These are phyloP conservation scores for Scaptomyza polygonia DNA, from an alignment of 2,888 invertebrate genomes.

Conservation along the genomic window DNA sequence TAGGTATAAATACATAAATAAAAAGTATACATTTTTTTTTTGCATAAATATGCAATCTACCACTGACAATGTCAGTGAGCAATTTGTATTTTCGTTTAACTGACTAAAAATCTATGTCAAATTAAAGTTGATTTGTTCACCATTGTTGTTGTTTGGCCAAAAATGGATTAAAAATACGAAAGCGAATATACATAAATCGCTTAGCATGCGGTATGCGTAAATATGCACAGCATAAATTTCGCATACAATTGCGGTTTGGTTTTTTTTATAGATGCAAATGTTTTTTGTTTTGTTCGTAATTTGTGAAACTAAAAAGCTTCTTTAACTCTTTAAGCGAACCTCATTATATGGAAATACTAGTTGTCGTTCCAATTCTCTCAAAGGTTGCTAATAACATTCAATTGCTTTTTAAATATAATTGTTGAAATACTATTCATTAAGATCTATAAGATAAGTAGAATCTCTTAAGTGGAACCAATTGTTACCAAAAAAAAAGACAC, in stretches of 20 bases:
- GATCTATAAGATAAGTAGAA: too few relatives aligned
- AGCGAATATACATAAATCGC: conserved; percentile 33
- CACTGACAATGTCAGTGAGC: conserved; percentile 27
- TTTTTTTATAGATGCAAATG: not conserved
- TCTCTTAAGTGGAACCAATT: not conserved
- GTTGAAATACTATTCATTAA: conserved; percentile 32
- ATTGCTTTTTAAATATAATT: not conserved
- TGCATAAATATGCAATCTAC: conserved; percentile 17
- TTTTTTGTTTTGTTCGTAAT: not conserved
- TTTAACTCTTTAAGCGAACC: not conserved
- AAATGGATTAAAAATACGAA: conserved; percentile 26
- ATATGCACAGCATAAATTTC: conserved; percentile 6
- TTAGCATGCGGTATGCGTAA: conserved; percentile 1
- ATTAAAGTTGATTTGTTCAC: conserved; percentile 33
- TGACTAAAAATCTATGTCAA: conserved; percentile 27
- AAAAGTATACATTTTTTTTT: conserved; percentile 11
- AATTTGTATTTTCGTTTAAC: conserved; percentile 18
- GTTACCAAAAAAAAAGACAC: conserved; percentile 1
- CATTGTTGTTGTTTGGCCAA: conserved; percentile 13
- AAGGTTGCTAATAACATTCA: not conserved
- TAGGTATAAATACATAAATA: not conserved
- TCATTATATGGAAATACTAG: not conserved
- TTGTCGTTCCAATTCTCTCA: not conserved
- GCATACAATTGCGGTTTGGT: conserved; percentile 8
- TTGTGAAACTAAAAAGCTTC: not conserved